Evolutionary conservation across 2,113 vertebrate species (phyloP).

Genomic region (Thryonomys swinderianus): DNA sequence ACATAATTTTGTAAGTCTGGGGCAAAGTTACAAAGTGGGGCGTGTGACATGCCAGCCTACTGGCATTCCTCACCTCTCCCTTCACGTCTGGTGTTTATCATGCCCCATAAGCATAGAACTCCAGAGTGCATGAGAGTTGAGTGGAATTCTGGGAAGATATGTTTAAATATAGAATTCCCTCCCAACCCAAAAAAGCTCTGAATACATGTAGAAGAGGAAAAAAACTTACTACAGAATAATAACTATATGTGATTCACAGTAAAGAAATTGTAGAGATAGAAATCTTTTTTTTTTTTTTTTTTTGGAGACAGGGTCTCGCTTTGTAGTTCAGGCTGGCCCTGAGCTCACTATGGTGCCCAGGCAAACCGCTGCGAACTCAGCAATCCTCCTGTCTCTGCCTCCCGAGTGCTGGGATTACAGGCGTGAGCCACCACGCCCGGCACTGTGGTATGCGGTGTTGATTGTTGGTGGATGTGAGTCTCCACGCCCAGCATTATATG

Average conservation of each 20-base stretch:
- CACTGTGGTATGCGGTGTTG: too few relatives aligned
- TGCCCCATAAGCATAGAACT: background rate
- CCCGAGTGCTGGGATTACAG: too few relatives aligned
- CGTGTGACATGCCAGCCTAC: fast-evolving
- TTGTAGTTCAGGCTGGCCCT: too few relatives aligned
- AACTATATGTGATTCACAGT: background rate
- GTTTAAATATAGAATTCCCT: slow-evolving; percentile 1
- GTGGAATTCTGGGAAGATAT: background rate
- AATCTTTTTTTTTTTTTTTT: too few relatives aligned
- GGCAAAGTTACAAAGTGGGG: too few relatives aligned
- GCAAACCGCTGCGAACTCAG: too few relatives aligned
- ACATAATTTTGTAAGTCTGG: background rate
- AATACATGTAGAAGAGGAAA: background rate
- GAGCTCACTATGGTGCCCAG: too few relatives aligned
- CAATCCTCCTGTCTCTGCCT: too few relatives aligned
- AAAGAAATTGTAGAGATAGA: background rate
- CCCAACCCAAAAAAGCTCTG: background rate
- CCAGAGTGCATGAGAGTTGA: background rate
- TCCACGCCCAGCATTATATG: too few relatives aligned
- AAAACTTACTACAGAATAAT: background rate
- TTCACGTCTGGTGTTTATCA: fast-evolving
- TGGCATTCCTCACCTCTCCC: background rate
- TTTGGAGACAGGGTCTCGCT: too few relatives aligned
- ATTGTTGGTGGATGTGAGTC: too few relatives aligned
- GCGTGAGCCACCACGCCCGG: too few relatives aligned